phyloP scores from a whole-genome alignment of 1,140 invertebrate genomes.

The Pseudachorutes palmiensis region DNA sequence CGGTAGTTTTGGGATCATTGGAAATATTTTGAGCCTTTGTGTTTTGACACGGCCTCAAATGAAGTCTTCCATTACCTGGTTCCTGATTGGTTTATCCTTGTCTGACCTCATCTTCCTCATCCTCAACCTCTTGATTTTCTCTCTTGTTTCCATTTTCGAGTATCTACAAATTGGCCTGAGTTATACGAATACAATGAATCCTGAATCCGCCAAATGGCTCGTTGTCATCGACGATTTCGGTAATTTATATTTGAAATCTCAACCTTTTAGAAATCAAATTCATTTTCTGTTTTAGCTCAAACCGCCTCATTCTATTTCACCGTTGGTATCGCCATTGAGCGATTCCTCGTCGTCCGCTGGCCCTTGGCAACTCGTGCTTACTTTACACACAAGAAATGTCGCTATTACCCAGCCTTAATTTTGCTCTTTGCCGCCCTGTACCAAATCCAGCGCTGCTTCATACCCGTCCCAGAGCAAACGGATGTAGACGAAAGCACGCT shows the following conservation, averaged over 20 bases:
- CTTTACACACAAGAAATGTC: neutral
- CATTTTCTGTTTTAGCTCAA: slow-evolving; percentile 4
- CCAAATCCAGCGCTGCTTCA: neutral
- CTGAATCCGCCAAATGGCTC: neutral
- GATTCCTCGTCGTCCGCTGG: neutral
- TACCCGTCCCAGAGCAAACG: neutral
- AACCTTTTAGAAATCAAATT: neutral
- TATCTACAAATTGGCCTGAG: neutral
- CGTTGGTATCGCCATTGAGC: neutral
- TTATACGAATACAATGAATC: neutral
- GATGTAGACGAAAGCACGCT: neutral
- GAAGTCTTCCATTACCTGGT: slow-evolving; percentile 2
- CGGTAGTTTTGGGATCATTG: neutral
- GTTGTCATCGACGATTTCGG: neutral
- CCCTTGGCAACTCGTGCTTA: neutral
- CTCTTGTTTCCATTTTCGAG: neutral
- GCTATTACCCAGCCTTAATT: neutral
- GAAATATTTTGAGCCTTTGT: neutral
- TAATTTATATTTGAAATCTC: neutral
- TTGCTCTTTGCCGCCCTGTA: neutral
- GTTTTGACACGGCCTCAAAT: neutral
- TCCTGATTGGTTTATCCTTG: neutral
- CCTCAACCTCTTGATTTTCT: neutral
- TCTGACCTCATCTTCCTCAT: neutral
- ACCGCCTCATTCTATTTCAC: slow-evolving; percentile 6